Evolutionary conservation across 2,797 vertebrate genomes (phyloP).

Genomic region (Notamacropus eugenii): DNA sequence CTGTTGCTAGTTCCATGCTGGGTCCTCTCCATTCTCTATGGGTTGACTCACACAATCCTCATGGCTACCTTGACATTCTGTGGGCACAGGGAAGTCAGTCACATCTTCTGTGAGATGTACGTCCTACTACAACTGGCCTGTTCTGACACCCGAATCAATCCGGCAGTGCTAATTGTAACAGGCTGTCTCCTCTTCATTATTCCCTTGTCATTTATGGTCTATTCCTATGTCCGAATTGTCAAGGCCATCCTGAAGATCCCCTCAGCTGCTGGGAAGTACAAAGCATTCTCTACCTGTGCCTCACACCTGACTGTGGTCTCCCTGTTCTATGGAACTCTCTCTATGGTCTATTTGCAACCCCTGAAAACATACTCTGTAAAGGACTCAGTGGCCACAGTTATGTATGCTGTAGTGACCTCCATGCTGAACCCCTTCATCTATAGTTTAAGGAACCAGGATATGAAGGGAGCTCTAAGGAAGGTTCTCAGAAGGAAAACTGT

Average conservation of each 20-base stretch:
- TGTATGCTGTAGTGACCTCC: constrained; percentile 64
- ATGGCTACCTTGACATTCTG: constrained; percentile 40
- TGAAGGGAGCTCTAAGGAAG: constrained; percentile 38
- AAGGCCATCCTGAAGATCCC: constrained; percentile 41
- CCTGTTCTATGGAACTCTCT: constrained; percentile 55
- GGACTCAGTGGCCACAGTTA: constrained; percentile 58
- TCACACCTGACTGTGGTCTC: constrained; percentile 54
- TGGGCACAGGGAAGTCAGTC: constrained; percentile 54
- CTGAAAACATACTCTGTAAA: constrained; percentile 26
- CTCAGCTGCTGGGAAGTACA: constrained; percentile 16
- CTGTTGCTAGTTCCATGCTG: constrained; percentile 73
- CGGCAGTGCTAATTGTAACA: constrained; percentile 67
- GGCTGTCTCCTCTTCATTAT: constrained; percentile 62
- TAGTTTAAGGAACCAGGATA: constrained; percentile 66
- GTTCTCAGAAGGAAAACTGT: neutral
- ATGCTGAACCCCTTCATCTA: constrained; percentile 73
- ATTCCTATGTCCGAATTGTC: constrained; percentile 65
- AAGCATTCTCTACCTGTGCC: constrained; percentile 56
- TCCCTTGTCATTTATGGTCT: constrained; percentile 58
- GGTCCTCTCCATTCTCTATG: constrained; percentile 59
- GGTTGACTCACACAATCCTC: constrained; percentile 60
- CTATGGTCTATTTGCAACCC: constrained; percentile 53
- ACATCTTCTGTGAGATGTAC: constrained; percentile 70
- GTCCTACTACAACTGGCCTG: constrained; percentile 64
- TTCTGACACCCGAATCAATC: constrained; percentile 67